Evolutionary conservation across 2,888 invertebrate species (phyloP).

Genomic region (Phyllotreta cruciferae): DNA sequence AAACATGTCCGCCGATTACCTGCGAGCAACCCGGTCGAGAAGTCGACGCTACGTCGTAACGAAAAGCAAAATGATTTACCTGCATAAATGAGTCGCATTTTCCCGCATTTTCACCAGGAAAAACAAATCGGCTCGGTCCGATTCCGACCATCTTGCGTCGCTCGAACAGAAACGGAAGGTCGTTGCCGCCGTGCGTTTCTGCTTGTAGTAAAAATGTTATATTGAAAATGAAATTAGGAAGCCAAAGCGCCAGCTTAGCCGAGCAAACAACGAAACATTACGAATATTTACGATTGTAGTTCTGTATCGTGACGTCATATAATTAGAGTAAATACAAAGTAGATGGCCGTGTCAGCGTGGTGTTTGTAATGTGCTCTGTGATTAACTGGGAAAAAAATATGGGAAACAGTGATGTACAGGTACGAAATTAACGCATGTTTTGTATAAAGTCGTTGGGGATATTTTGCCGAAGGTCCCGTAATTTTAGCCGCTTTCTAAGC

Average conservation of each 20-base stretch:
- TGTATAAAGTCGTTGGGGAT: slow-evolving; percentile 42
- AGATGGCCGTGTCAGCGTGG: slow-evolving; percentile 71
- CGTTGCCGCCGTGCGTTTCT: no score
- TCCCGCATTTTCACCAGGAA: no score
- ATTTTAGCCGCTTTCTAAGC: slow-evolving; percentile 40
- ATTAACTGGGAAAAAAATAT: slow-evolving; percentile 58
- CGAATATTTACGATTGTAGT: slow-evolving; percentile 56
- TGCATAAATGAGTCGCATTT: no score
- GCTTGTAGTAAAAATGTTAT: background rate
- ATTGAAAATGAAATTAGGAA: slow-evolving; percentile 2
- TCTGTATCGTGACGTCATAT: slow-evolving; percentile 71
- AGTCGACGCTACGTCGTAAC: no score
- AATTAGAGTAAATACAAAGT: slow-evolving; percentile 76
- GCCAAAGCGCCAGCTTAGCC: slow-evolving; percentile 53
- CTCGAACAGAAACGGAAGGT: no score
- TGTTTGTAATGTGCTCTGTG: slow-evolving; percentile 59
- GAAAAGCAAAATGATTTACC: no score
- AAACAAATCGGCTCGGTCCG: no score
- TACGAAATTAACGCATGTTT: slow-evolving; percentile 50
- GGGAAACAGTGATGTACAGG: slow-evolving; percentile 61
- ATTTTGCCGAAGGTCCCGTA: slow-evolving; percentile 41
- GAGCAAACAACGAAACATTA: slow-evolving; percentile 49
- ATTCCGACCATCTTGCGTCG: no score
- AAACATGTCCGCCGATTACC: no score
- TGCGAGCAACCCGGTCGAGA: no score